Conservation (phyloP, 2,797 vertebrate genomes). For the Vespertilio murinus region DNA sequence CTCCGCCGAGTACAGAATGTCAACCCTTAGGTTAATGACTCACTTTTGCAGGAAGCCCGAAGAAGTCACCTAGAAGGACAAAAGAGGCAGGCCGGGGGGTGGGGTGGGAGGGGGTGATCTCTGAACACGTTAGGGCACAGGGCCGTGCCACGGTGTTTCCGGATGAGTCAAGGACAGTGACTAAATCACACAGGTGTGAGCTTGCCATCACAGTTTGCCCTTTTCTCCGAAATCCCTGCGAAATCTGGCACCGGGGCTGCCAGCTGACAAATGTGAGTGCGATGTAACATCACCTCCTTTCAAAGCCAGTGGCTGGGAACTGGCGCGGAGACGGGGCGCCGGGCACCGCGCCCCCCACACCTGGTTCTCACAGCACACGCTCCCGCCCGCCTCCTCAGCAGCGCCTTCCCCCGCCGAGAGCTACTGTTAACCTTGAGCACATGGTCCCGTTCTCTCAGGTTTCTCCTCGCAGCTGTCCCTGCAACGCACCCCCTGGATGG, state of each 20-base stretch:
- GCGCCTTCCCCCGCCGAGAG: not conserved
- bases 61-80: not conserved
- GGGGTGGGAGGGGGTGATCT: not conserved
- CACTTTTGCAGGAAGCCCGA: conserved; percentile 16
- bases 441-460: not conserved
- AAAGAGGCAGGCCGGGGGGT: not conserved
- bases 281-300: not conserved
- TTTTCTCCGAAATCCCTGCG: conserved; percentile 8
- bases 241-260: not conserved
- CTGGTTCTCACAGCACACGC: not conserved
- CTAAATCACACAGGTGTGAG: conserved; percentile 42
- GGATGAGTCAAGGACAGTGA: conserved; percentile 55
- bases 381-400: not conserved
- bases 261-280: conserved; percentile 49
- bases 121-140: not conserved
- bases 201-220: not conserved
- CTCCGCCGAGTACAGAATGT: not conserved
- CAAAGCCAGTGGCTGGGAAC: not conserved
- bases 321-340: not conserved
- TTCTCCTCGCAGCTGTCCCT: not conserved
- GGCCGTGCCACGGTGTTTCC: conserved; percentile 41
- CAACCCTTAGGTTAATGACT: conserved; percentile 8
- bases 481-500: not conserved
- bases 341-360: not conserved
- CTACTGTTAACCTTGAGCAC: not conserved